Percentiles rank a stretch among this genome's conserved stretches.
Evolutionary conservation across 2,797 vertebrate genomes (phyloP).

Genomic region (Sebastes flavidus): DNA sequence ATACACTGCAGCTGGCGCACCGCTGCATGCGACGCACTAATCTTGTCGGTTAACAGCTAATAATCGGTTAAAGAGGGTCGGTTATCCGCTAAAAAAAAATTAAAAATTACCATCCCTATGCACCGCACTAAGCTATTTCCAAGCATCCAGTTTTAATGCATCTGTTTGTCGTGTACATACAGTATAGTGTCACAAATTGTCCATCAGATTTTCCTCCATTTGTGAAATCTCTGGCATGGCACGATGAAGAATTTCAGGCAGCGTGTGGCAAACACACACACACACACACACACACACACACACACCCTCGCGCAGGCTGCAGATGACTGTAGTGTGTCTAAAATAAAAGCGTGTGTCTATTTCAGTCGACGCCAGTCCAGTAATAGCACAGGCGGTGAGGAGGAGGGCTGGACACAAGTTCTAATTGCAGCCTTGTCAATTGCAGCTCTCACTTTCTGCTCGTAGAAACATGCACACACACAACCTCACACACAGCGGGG

Average conservation of each 20-base stretch:
- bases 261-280: background rate
- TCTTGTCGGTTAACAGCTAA: too few relatives aligned
- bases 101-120: too few relatives aligned
- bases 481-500: constrained; percentile 2
- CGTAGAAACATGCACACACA: constrained; percentile 14
- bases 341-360: constrained; percentile 66
- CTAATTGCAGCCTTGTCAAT: constrained; percentile 74
- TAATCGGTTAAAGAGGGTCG: too few relatives aligned
- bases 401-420: constrained; percentile 50
- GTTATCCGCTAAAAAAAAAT: too few relatives aligned
- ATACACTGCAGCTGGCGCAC: too few relatives aligned
- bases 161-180: background rate
- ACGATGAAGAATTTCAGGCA: background rate
- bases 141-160: background rate
- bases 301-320: constrained; percentile 1
- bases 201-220: constrained; percentile 10
- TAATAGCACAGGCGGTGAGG: constrained; percentile 64
- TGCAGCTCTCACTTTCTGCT: constrained; percentile 56
- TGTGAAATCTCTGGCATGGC: constrained; percentile 25
- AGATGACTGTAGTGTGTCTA: constrained; percentile 53
- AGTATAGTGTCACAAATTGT: background rate
- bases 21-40: too few relatives aligned
- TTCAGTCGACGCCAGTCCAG: constrained; percentile 51
- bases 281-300: background rate
- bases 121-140: background rate